Evolutionary conservation across 1,140 invertebrate species (phyloP).

Genomic region (Neuroterus valhalla): DNA sequence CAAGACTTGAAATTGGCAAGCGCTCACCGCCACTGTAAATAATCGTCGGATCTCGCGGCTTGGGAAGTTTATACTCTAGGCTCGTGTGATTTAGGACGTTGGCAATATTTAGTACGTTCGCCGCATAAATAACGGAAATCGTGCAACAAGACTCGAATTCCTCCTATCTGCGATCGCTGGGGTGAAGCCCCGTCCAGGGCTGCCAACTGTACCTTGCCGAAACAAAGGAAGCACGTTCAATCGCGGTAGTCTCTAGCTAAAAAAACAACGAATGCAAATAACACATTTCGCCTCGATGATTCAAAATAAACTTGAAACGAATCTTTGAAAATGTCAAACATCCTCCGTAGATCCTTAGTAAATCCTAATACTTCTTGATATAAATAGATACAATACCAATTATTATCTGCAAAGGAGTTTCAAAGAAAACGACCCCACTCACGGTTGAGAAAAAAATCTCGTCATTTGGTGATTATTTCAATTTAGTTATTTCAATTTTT

Average conservation of each 20-base stretch:
- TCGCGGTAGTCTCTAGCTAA: not conserved
- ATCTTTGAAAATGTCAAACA: not conserved
- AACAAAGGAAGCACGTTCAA: conserved; percentile 24
- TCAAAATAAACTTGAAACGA: not conserved
- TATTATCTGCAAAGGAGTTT: too few relatives aligned
- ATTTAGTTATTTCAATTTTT: too few relatives aligned
- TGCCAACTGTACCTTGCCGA: conserved; percentile 10
- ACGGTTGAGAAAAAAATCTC: too few relatives aligned
- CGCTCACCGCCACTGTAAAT: conserved; percentile 19
- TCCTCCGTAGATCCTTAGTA: not conserved
- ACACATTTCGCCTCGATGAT: not conserved
- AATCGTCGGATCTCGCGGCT: conserved; percentile 29
- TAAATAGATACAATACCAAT: too few relatives aligned
- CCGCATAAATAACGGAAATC: conserved; percentile 49
- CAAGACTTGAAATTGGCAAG: conserved; percentile 29
- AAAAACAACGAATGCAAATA: not conserved
- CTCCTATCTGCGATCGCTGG: conserved; percentile 17
- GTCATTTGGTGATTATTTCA: too few relatives aligned
- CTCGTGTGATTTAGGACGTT: conserved; percentile 24
- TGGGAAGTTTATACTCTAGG: conserved; percentile 28
- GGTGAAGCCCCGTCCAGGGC: not conserved
- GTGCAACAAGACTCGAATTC: conserved; percentile 33
- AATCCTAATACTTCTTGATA: not conserved
- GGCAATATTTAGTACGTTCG: conserved; percentile 31
- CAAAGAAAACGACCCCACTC: too few relatives aligned